Evolutionary conservation across 2,888 invertebrate genomes (phyloP).

Genomic region (Acanthoscelides obtectus): DNA sequence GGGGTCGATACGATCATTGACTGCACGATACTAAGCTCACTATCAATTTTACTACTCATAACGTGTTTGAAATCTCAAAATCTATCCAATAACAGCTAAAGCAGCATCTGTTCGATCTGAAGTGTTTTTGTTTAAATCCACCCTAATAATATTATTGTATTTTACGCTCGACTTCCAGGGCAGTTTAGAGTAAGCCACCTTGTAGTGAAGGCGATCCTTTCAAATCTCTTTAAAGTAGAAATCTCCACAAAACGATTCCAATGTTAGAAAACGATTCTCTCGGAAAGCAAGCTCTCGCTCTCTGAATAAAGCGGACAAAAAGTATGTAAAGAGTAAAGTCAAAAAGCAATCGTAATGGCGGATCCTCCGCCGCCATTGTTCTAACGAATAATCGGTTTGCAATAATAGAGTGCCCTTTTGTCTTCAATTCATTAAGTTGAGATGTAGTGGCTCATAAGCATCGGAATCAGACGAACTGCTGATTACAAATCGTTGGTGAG

Average conservation of each 20-base stretch:
- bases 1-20: too few species aligned
- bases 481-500: too few species aligned
- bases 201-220: not conserved
- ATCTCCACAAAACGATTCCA: not conserved
- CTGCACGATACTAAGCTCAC: too few species aligned
- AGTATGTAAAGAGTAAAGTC: not conserved
- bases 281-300: not conserved
- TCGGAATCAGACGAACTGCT: not conserved
- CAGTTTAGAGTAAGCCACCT: not conserved
- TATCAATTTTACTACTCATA: too few species aligned
- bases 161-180: too few species aligned
- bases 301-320: not conserved
- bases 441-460: not conserved
- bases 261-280: not conserved
- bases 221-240: not conserved
- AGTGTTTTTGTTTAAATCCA: too few species aligned
- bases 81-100: too few species aligned
- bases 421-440: not conserved
- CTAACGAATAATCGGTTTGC: not conserved
- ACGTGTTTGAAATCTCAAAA: too few species aligned
- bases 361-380: not conserved
- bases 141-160: too few species aligned
- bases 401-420: not conserved
- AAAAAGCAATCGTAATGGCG: not conserved
- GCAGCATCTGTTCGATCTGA: too few species aligned